A percentile compares a stretch with the other conserved stretches of the same genome.
Evolutionary conservation across 2,888 invertebrate species (phyloP).

Genomic region (Lasioglossum oenotherae): DNA sequence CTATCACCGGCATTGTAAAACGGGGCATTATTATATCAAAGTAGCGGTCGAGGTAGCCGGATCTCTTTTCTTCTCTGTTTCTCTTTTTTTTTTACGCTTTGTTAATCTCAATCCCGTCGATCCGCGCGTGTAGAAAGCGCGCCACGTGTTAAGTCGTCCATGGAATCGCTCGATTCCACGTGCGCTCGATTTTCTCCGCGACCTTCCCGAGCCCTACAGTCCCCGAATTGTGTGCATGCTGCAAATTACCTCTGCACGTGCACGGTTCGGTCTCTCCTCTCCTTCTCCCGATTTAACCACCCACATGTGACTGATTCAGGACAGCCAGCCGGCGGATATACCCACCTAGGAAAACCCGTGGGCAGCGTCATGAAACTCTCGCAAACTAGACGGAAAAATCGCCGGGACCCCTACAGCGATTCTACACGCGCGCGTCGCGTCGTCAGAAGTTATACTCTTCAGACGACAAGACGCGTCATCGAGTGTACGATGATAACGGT

Average conservation of each 20-base stretch:
- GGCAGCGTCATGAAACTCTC: neutral
- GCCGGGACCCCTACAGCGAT: neutral
- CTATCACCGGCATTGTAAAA: neutral
- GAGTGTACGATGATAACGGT: neutral
- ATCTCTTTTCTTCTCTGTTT: neutral
- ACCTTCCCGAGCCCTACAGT: neutral
- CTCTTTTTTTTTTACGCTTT: neutral
- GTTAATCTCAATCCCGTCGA: neutral
- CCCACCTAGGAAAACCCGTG: neutral
- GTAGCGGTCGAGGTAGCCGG: neutral
- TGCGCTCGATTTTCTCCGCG: conserved; percentile 27
- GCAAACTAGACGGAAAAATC: neutral
- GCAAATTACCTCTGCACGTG: conserved; percentile 48
- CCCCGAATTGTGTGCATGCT: conserved; percentile 18
- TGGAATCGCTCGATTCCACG: conserved; percentile 23
- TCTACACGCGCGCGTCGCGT: neutral
- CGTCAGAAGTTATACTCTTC: neutral
- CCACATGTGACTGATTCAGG: conserved; percentile 29
- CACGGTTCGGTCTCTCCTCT: neutral
- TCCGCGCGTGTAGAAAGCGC: neutral
- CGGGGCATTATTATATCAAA: neutral
- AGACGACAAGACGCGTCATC: neutral
- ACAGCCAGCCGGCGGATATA: neutral
- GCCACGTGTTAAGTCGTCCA: conserved; percentile 31
- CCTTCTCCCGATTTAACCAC: neutral